These are phyloP conservation scores for Cladopsammia gracilis DNA, from an alignment of 64 coral and sea anemone species.

Conservation along the genomic window DNA sequence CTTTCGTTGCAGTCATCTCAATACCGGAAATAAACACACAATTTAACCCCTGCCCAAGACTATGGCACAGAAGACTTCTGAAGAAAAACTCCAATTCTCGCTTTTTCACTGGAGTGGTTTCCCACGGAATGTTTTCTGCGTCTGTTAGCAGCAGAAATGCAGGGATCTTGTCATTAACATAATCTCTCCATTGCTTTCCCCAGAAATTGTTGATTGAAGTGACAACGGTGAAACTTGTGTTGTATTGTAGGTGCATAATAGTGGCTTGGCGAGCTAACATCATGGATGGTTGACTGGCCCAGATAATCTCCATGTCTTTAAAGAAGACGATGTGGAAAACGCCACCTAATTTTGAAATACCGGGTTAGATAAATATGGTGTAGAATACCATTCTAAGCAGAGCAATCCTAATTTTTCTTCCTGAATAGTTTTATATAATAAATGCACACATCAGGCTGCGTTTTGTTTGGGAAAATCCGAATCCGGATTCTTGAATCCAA, in stretches of 20 bases:
- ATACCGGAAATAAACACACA: slow-evolving; percentile 82
- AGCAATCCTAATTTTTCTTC: neutral
- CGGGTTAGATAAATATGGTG: too few species aligned
- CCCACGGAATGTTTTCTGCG: neutral
- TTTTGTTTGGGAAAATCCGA: too few species aligned
- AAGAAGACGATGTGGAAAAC: slow-evolving; percentile 82
- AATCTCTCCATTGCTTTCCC: slow-evolving; percentile 53
- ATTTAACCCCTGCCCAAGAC: slow-evolving; percentile 53
- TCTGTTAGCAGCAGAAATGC: slow-evolving; percentile 74
- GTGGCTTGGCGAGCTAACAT: slow-evolving; percentile 67
- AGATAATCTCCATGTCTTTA: slow-evolving; percentile 84
- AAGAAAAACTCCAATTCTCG: slow-evolving; percentile 27
- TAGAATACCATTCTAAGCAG: too few species aligned
- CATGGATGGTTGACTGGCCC: slow-evolving; percentile 26
- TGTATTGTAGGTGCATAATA: slow-evolving; percentile 67
- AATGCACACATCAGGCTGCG: too few species aligned
- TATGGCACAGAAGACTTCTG: slow-evolving; percentile 36
- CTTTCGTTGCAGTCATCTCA: slow-evolving; percentile 57
- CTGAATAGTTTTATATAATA: neutral
- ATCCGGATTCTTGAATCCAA: too few species aligned
- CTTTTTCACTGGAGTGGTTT: neutral
- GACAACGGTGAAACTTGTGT: slow-evolving; percentile 60
- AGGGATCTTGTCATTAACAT: slow-evolving; percentile 50
- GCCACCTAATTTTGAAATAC: slow-evolving; percentile 28
- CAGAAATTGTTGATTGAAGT: slow-evolving; percentile 56